A percentile compares a stretch with the other conserved stretches of the same genome.
phyloP scores from a whole-genome alignment of 2,888 invertebrate genomes.

The Cerastis leucographa region DNA sequence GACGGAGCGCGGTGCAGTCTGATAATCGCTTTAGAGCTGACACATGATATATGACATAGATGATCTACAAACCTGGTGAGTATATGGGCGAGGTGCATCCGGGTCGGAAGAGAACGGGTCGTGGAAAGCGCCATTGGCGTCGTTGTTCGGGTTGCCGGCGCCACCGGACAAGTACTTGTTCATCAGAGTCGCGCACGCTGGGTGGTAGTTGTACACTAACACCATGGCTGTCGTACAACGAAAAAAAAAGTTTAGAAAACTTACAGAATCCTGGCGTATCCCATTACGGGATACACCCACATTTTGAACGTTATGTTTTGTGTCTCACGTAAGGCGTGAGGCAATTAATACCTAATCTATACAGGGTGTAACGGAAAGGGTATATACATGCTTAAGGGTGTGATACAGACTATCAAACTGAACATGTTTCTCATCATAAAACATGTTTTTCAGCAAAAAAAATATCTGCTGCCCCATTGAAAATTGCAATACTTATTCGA shows the following conservation, averaged over 20 bases:
- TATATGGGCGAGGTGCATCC: constrained; percentile 94
- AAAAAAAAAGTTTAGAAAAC: background rate
- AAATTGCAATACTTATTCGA: too few relatives aligned
- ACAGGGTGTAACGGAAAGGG: too few relatives aligned
- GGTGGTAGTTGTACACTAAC: constrained; percentile 98
- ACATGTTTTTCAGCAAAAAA: too few relatives aligned
- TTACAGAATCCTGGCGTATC: too few relatives aligned
- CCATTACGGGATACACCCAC: background rate
- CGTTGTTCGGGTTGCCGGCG: constrained; percentile 69
- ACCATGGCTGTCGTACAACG: constrained; percentile 93
- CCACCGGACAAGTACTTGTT: constrained; percentile 94
- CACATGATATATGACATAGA: too few relatives aligned
- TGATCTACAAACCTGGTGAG: constrained; percentile 90
- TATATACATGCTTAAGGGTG: too few relatives aligned
- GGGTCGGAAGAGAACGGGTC: constrained; percentile 96
- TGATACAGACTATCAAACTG: too few relatives aligned
- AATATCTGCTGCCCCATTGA: too few relatives aligned
- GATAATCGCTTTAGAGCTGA: background rate
- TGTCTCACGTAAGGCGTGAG: background rate
- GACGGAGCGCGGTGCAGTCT: too few relatives aligned
- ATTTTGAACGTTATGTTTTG: background rate
- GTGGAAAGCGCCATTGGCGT: constrained; percentile 78
- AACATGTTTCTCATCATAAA: too few relatives aligned
- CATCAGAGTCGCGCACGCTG: constrained; percentile 96
- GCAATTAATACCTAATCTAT: background rate